Evolutionary conservation across 2,888 invertebrate species (phyloP), one percentile per base, ranked within the genome.

Genomic region (Dromius quadrimaculatus): DNA sequence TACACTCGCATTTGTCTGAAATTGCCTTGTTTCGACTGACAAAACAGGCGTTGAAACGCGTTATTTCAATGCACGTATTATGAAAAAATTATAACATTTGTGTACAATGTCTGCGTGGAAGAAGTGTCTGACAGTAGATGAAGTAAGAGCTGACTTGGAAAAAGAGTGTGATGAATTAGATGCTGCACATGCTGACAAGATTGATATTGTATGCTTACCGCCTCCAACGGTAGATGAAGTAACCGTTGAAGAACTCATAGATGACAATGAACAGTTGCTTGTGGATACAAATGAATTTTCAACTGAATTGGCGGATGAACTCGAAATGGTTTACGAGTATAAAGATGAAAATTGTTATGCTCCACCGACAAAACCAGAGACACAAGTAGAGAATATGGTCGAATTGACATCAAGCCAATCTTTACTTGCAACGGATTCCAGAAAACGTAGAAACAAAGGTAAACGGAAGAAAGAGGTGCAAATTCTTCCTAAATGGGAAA

Each of bases 251-350:
- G 50, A 50, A 11, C n/a, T 9, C 11, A 50, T 50, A 50, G 19
- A 50, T 50, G 50, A 50, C 23, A 50, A 50, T 50, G 50, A 50
- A 50, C 23, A 50, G 50, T 11, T 50, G 50, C 22, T 23, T 6
- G 50, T 22, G 2, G 20, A 50, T 54, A 15, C 28, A 1, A 28
- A 54, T 54, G 54, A 4, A 28, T 54, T 54, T 2, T 13, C 23
- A 28, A 54, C 28, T 11, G 54, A 54, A 54, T 11, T 15, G 1
- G 4, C 54, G 2, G 28, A 9, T 28, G 28, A 54, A 23, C 23
- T 54, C 2, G 28, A 54, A 54, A 54, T 28, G 28, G 54, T 54
- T 28, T 54, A 28, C 23, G 22, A 50, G 22, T 17, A 50, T 23
- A 50, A 54, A 6, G 23, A 54, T 54, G 54, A 13, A 28, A 23